These are phyloP conservation scores for Lasioglossum pauxillum DNA, from an alignment of 2,888 invertebrate species.

Conservation along the genomic window DNA sequence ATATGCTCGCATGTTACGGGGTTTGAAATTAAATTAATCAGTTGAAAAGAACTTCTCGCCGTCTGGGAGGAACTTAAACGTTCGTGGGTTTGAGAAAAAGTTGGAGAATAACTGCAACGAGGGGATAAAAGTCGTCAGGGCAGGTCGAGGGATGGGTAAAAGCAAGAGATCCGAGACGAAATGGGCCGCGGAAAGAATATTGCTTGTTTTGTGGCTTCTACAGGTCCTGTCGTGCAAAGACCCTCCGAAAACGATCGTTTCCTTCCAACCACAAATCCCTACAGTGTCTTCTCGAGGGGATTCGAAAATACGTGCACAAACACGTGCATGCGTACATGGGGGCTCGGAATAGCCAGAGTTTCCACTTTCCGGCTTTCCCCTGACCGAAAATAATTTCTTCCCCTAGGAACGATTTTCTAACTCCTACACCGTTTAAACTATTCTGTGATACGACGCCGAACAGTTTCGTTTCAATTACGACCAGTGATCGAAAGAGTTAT, in stretches of 20 bases:
- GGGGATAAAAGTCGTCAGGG: slow-evolving; percentile 22
- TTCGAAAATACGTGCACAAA: slow-evolving; percentile 35
- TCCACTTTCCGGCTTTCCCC: slow-evolving; percentile 45
- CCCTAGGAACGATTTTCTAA: slow-evolving; percentile 15
- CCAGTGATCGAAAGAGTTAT: not conserved
- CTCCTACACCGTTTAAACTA: not conserved
- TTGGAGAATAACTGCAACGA: slow-evolving; percentile 25
- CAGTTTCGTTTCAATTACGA: slow-evolving; percentile 13
- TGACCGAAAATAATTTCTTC: slow-evolving; percentile 58
- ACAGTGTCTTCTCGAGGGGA: slow-evolving; percentile 33
- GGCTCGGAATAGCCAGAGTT: slow-evolving; percentile 30
- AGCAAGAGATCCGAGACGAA: slow-evolving; percentile 51
- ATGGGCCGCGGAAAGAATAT: slow-evolving; percentile 59
- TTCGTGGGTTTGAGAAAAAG: slow-evolving; percentile 49
- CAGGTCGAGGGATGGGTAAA: not conserved
- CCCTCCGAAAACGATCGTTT: slow-evolving; percentile 44
- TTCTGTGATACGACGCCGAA: slow-evolving; percentile 12
- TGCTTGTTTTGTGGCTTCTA: slow-evolving; percentile 52
- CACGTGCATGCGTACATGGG: slow-evolving; percentile 15
- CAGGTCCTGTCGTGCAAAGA: slow-evolving; percentile 39
- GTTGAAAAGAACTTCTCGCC: not conserved
- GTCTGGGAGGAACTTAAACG: not conserved
- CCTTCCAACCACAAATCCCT: slow-evolving; percentile 57
- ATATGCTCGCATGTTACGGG: not conserved
- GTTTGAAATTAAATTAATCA: not conserved